Conservation (phyloP, 2,797 vertebrate species). For the Lophura swinhoii region DNA sequence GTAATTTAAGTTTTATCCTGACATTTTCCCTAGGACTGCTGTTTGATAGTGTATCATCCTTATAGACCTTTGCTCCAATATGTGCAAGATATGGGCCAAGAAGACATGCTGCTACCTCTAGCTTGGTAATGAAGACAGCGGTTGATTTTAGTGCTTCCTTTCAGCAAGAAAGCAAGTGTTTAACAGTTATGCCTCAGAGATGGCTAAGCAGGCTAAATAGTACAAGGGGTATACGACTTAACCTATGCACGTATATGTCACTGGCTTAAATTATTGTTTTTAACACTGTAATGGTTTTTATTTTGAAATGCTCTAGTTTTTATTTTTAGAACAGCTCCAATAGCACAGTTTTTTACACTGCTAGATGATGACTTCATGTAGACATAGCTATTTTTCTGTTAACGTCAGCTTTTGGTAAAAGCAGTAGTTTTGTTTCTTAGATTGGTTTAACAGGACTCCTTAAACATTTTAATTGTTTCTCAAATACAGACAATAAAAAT, state of each 20-base stretch:
- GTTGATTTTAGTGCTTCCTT: conserved; percentile 52
- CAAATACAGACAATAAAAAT: not conserved
- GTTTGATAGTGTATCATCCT: conserved; percentile 99
- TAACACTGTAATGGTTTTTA: not conserved
- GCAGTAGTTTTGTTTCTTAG: not conserved
- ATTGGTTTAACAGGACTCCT: not conserved
- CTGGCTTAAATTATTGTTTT: not conserved
- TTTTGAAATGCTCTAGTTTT: not conserved
- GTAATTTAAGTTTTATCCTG: conserved; percentile 67
- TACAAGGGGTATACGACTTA: not conserved
- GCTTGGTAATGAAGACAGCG: conserved; percentile 89
- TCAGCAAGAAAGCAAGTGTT: conserved; percentile 22
- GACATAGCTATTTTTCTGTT: not conserved
- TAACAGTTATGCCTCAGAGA: not conserved
- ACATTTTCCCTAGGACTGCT: conserved; percentile 92
- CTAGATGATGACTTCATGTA: not conserved
- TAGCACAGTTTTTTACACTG: not conserved
- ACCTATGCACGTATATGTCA: not conserved
- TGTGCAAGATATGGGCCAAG: conserved; percentile 99
- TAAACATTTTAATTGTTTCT: not conserved
- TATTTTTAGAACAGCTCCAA: not conserved
- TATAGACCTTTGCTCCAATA: conserved; percentile 98
- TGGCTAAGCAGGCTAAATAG: not conserved
- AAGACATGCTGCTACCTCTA: conserved; percentile 97
- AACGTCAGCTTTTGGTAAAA: not conserved